Evolutionary conservation across 2,888 invertebrate genomes (phyloP).

Genomic region (Sinotaia quadrata): DNA sequence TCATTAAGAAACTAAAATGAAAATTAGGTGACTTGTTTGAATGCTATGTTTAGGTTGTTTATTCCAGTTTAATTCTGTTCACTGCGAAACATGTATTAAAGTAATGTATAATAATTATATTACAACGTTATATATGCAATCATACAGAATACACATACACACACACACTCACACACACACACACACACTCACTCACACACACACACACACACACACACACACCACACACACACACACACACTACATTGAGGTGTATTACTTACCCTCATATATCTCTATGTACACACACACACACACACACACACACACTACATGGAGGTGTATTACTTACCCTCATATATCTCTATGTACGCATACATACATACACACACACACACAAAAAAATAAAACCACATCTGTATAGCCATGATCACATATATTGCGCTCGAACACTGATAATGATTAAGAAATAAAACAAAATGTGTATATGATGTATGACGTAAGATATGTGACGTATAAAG

Average conservation of each 20-base stretch:
- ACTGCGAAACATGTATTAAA: too few relatives aligned
- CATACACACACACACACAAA: background rate
- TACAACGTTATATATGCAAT: background rate
- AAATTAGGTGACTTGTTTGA: too few relatives aligned
- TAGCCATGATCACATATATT: slow-evolving; percentile 1
- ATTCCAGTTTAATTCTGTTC: too few relatives aligned
- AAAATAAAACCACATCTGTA: background rate
- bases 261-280: background rate
- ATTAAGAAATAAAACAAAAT: too few relatives aligned
- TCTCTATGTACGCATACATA: background rate
- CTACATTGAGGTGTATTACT: too few relatives aligned
- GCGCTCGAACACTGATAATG: too few relatives aligned
- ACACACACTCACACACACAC: slow-evolving; percentile 1
- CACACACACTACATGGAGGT: too few relatives aligned
- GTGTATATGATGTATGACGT: too few relatives aligned
- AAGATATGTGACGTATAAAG: too few relatives aligned
- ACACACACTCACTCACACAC: slow-evolving; percentile 8
- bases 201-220: slow-evolving; percentile 14
- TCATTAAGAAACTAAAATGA: too few relatives aligned
- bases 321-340: background rate
- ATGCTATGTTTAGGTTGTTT: too few relatives aligned
- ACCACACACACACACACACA: slow-evolving; percentile 18
- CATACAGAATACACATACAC: background rate
- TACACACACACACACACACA: background rate
- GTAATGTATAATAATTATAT: background rate